Evolutionary conservation across 2,113 vertebrate species (phyloP), one percentile per base, ranked within the genome.

Genomic region (Sylvietta virens): DNA sequence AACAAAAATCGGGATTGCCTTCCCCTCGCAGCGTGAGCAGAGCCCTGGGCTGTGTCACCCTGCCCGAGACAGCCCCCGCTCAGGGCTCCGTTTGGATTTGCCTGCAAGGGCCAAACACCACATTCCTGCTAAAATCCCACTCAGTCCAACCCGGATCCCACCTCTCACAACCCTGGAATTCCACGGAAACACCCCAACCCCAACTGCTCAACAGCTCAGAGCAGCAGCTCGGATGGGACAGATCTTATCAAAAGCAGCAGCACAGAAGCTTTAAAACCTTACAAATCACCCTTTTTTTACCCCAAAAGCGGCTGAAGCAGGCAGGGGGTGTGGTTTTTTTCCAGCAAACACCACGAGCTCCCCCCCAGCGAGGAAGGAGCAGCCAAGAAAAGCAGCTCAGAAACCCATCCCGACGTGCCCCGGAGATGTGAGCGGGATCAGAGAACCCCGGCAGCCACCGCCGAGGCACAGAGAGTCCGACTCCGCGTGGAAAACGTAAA

Each of bases 181-280:
- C 10, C 70, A 24, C 0, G 0, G 78, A 20, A n/a, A 11, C 3
- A 28, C 50, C 33, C 70, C 57, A 73, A 51, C 44, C 33, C 44
- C 2, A 0, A 22, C 0, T 4, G 27, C 48, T 35, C 37, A 7
- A 7, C 22, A 44, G 54, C 85, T 37, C 71, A 12, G 20, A 15
- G 24, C 67, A 66, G 79, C 56, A 8, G 7, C 54, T 24, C 2
- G 60, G 33, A 53, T 1, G 13, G 16, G 30, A 47, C 37, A 73
- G 5, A 13, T 31, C 22, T 35, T 2, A 27, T 3, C n/a, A 17
- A 44, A 60, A 81, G 9, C 20, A 58, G 9, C 20, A 58, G 40
- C 33, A 27, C 6, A 21, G n/a, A 12, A 35, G 8, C 26, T 70
- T 37, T 39, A 20, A 28, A 80, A 70, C 23, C 56, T 40, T 69